Base-by-base conservation (phyloP, 2,888 invertebrate species). In the Asteroscopus sphinx region DNA sequence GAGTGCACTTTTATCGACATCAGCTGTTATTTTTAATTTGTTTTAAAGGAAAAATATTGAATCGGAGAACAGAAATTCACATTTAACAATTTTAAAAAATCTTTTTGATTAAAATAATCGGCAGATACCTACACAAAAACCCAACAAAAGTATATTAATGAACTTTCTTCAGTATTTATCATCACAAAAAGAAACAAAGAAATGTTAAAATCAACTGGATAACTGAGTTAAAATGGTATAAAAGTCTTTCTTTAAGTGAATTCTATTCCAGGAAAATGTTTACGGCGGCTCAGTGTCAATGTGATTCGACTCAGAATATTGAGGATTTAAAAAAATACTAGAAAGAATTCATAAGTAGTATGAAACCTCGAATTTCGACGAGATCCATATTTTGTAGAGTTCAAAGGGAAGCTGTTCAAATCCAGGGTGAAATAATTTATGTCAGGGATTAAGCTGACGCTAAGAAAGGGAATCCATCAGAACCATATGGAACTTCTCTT, bases 381-480 rank as follows among this genome's bases (percentile, higher is more conserved):
- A 68, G 69, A 67, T 68, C 63, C 60, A 76, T 78, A 73, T 73
- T 79, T 77, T 73, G 68, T 60, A 57, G 53, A 68, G 62, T 65
- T 74, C 70, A 76, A 78, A 78, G 65, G 54, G 57, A 70, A 64
- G 56, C 59, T 45, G 33, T 55, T 59, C 36, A 56, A 63, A 57
- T 54, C 58, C 42, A 41, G 52, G 26, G 16, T 39, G 62, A 81
- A 83, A 82, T 81, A 80, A 85, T 85, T 85, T 80, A 82, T 74
- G 76, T 73, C 68, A 63, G 57, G 74, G 78, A 81, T 83, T 82
- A 82, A 79, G 71, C 72, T 74, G 77, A 79, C 73, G 73, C 71
- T 73, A 78, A 80, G 76, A 80, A 81, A 78, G 76, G 44, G 73
- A 80, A 77, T 82, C 74, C 63, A 73, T 76, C 71, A 76, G 74